Base-by-base conservation (phyloP, 2,888 invertebrate genomes). In the Drosophila sordidula region DNA sequence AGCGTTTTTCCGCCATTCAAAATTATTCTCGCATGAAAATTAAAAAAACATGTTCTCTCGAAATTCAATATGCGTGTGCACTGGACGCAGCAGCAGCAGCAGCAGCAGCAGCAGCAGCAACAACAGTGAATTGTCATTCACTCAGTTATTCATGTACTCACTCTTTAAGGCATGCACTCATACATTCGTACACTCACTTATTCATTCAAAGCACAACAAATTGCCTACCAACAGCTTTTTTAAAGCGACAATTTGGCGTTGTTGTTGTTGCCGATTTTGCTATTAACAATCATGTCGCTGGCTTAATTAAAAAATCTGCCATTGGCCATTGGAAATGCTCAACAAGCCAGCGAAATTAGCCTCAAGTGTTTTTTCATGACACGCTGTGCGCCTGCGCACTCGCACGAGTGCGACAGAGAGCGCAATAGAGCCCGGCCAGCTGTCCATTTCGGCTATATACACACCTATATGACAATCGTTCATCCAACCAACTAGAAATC, bases 11-110 rank as follows among this genome's bases (percentile, higher is more conserved):
- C 78, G 81, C 77, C 76, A 79, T 70, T 73, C 66, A 66, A 77
- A 84, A 74, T 84, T 71, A 89, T 86, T 86, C 87, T 86, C 74
- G 81, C 89, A 87, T 86, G 85, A 89, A 84, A 86, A 87, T 75
- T 63, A 66, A 62, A 72, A 66, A 86, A 86, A 80, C 89, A 84
- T 87, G 87, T 87, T 87, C 85, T 79, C 46, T 70, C 74, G 85
- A 80, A 87, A 86, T 77, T 57, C 78, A 89, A 86, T 89, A 80
- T 70, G 89, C 89, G 79, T 77, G 80, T 76, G 74, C 75, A 69
- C 78, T 63, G 59, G 12, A 8, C 59, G 44, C 63, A 56, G 22
- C 63, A 59, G 18, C 32, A 66, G 12, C 29, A 49, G 12, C 65
- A 49, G n/a, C 47, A 54, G 9, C 52, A 38, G 1, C 38, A 45